Percentiles rank a stretch among this genome's conserved stretches.
Evolutionary conservation across 1,140 invertebrate genomes (phyloP).

Genomic region (Homalodisca vitripennis): DNA sequence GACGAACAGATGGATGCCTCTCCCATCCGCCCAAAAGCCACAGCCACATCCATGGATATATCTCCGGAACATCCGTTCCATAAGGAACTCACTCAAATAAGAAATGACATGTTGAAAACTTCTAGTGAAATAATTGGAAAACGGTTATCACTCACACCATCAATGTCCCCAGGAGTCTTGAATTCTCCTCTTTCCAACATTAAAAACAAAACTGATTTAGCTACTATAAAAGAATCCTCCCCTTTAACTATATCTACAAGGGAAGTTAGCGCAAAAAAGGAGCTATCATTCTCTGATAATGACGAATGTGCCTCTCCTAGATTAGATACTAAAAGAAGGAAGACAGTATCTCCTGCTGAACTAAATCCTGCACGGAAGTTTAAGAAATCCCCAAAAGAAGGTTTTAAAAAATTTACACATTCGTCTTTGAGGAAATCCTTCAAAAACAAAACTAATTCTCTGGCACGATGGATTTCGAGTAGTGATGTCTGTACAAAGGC

Average conservation of each 20-base stretch:
- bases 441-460: conserved; percentile 33
- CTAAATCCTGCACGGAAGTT: neutral
- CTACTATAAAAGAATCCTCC: conserved; percentile 17
- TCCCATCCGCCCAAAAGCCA: neutral
- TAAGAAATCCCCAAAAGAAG: conserved; percentile 32
- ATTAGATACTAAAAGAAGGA: conserved; percentile 21
- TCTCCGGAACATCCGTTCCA: conserved; percentile 21
- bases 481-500: conserved; percentile 42
- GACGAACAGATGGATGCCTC: neutral
- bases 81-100: neutral
- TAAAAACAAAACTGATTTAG: conserved; percentile 2
- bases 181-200: conserved; percentile 5
- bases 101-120: neutral
- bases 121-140: conserved; percentile 10
- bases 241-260: neutral
- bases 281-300: conserved; percentile 15
- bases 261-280: conserved; percentile 6
- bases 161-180: neutral
- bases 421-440: conserved; percentile 33
- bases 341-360: conserved; percentile 25
- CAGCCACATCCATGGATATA: conserved; percentile 5
- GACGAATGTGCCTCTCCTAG: conserved; percentile 17
- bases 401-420: conserved; percentile 35
- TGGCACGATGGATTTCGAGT: conserved; percentile 37
- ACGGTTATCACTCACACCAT: conserved; percentile 3